A percentile compares a stretch with the other conserved stretches of the same genome.
Evolutionary conservation across 2,888 invertebrate genomes (phyloP).

Genomic region (Reticulitermes lucifugus): DNA sequence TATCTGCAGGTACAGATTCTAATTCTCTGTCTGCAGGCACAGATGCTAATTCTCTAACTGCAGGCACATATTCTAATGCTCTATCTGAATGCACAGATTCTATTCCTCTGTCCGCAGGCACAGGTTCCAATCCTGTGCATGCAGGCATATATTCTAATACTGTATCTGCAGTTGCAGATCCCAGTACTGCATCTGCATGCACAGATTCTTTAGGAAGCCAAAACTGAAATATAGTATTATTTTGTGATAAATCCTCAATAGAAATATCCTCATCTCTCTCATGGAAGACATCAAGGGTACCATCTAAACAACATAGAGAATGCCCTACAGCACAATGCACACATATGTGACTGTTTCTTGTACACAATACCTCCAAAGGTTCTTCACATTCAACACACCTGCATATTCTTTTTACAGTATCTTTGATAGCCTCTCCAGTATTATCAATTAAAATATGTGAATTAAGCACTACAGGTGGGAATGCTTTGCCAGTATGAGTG

Average conservation of each 20-base stretch:
- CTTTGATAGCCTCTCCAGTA: neutral
- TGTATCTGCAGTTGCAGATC: neutral
- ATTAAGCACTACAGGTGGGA: neutral
- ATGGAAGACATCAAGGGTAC: conserved; percentile 15
- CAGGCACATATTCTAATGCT: too few relatives aligned
- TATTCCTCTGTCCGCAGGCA: too few relatives aligned
- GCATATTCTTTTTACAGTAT: neutral
- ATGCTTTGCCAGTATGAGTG: neutral
- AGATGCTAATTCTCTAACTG: too few relatives aligned
- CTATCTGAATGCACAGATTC: too few relatives aligned
- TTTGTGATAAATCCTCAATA: neutral
- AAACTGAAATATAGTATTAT: neutral
- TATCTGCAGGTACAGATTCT: too few relatives aligned
- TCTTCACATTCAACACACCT: neutral
- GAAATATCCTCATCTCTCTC: neutral
- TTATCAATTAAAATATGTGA: neutral
- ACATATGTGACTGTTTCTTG: neutral
- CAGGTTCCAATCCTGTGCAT: too few relatives aligned
- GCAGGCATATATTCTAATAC: too few relatives aligned
- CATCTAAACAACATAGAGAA: neutral
- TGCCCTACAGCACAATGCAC: neutral
- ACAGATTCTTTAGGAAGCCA: conserved; percentile 1
- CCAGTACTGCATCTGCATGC: neutral
- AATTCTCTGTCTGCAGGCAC: too few relatives aligned
- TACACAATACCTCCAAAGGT: neutral